Base-by-base conservation (phyloP, 2,797 vertebrate genomes). In the Coreius guichenoti region DNA sequence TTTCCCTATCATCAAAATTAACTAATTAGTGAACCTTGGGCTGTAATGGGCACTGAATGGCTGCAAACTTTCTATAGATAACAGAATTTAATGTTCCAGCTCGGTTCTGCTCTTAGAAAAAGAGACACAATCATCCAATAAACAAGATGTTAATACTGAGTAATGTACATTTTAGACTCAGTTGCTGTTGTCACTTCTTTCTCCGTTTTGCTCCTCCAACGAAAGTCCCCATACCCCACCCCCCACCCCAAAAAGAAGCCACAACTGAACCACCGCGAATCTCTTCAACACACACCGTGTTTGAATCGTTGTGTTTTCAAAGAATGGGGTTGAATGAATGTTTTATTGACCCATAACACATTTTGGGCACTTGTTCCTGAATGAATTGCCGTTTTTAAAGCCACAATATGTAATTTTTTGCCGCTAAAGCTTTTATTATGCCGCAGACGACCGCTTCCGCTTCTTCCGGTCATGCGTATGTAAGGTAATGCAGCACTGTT, bases 11-110 rank as follows among this genome's bases (percentile, higher is more conserved):
- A 80, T 65, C 39, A 61, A 65, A 65, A 65, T 79, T 16, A 65
- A 29, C 43, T 47, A 65, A 79, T 79, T 45, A 31, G 23, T 65
- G 39, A 80, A 47, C 56, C 63, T 79, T 79, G 17, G 17, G 33
- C 11, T 76, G 21, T 56, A 75, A 36, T 77, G 8, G 43, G 23
- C 14, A 77, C 75, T 26, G 33, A 58, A 76, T 56, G 31, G 13
- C 13, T 76, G 51, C 12, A 58, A 39, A 14, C 51, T n/a, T 39
- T 33, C 31, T 31, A 49, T 49, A 49, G 14, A 74, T 29, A 26
- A 49, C 8, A 58, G 19, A 77, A 14, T 26, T 61, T 43, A 77
- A 43, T 77, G 75, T 76, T 39, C 31, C 31, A 76, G 31, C 51
- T 36, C 58, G 74, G 8, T 39, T 77, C 51, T 77, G 33, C 33